phyloP scores from a whole-genome alignment of 1,140 invertebrate genomes.

The Fragariocoptes setiger region DNA sequence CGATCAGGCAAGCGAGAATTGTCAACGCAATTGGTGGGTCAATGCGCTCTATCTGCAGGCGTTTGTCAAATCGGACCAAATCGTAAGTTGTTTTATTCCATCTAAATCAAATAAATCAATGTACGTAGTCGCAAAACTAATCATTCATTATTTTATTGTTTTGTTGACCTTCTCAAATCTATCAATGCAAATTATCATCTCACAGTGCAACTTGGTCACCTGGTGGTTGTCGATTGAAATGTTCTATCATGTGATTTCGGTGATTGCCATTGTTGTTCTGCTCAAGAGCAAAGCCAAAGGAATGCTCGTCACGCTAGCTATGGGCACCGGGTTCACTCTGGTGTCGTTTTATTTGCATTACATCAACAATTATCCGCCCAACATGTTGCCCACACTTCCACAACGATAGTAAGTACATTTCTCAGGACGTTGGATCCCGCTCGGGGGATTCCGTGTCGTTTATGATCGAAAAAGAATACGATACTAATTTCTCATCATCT shows the following conservation, averaged over 20 bases:
- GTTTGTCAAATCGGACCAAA: conserved; percentile 4
- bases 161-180: too few species aligned
- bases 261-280: conserved; percentile 1
- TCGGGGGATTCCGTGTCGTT: too few species aligned
- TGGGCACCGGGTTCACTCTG: background rate
- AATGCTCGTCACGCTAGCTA: background rate
- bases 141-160: too few species aligned
- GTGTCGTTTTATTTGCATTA: background rate
- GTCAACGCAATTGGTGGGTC: conserved; percentile 12
- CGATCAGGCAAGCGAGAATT: conserved; percentile 4
- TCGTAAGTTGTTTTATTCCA: too few species aligned
- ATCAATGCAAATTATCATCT: too few species aligned
- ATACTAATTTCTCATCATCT: too few species aligned
- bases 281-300: background rate
- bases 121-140: too few species aligned
- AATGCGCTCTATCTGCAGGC: conserved; percentile 11
- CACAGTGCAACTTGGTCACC: conserved; percentile 4
- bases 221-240: conserved; percentile 6
- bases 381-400: background rate
- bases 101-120: too few species aligned
- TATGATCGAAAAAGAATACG: too few species aligned
- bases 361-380: background rate
- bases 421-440: too few species aligned
- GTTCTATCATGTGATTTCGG: conserved; percentile 5
- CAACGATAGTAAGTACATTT: too few species aligned